Conservation (phyloP, 2,797 vertebrate species). For the Synanceia verrucosa region DNA sequence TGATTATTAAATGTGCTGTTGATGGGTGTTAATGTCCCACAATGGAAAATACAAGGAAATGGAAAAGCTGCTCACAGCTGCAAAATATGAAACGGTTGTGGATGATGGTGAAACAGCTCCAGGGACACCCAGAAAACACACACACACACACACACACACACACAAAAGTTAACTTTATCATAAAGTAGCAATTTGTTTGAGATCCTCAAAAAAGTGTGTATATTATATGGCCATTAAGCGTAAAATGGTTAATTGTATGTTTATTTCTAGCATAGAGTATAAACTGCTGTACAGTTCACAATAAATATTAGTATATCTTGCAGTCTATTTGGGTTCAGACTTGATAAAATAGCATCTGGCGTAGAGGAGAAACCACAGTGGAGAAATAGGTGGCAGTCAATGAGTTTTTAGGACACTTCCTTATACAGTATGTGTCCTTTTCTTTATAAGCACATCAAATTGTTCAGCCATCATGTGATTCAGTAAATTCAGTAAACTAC, state of each 20-base stretch:
- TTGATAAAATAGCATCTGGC: not conserved
- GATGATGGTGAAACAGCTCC: not conserved
- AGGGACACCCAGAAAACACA: not conserved
- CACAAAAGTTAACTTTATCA: not conserved
- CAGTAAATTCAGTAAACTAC: not conserved
- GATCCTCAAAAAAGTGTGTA: not conserved
- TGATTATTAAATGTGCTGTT: constrained; percentile 18
- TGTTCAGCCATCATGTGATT: not conserved
- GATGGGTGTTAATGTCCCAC: constrained; percentile 13
- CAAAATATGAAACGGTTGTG: not conserved
- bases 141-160: not conserved
- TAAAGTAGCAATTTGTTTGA: not conserved
- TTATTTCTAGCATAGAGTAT: not conserved
- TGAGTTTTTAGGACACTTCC: not conserved
- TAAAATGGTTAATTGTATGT: not conserved
- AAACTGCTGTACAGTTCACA: too few species aligned
- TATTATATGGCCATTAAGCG: too few species aligned
- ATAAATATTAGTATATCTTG: too few species aligned
- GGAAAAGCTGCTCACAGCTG: not conserved
- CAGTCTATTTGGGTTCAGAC: not conserved
- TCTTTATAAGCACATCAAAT: not conserved
- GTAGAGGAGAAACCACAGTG: not conserved
- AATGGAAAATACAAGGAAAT: constrained; percentile 3
- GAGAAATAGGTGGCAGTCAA: too few species aligned
- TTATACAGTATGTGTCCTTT: not conserved